phyloP scores from a whole-genome alignment of 2,888 invertebrate genomes.

The Latrodectus elegans region DNA sequence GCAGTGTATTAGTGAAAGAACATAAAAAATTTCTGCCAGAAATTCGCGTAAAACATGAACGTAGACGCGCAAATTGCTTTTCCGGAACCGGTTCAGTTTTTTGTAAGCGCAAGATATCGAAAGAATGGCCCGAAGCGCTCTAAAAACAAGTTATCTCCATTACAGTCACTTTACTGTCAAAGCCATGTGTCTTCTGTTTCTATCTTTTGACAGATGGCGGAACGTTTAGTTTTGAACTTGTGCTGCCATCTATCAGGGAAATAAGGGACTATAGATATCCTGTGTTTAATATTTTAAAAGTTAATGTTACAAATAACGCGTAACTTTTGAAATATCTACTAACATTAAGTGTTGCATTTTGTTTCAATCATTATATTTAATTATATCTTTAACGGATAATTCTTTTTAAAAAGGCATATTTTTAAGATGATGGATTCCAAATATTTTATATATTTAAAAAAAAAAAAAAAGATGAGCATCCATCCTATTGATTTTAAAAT shows the following conservation, averaged over 20 bases:
- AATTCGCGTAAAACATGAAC: constrained; percentile 28
- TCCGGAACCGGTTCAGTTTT: constrained; percentile 62
- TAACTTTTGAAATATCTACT: no score
- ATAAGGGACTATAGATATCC: background rate
- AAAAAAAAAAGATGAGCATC: no score
- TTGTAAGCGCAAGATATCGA: constrained; percentile 61
- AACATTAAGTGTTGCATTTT: no score
- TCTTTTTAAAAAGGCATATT: no score
- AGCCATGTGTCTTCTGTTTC: constrained; percentile 67
- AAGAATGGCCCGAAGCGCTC: constrained; percentile 61
- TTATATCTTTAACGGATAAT: no score
- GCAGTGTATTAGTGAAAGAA: background rate
- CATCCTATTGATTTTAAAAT: no score
- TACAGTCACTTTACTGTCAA: constrained; percentile 69
- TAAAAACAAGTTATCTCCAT: constrained; percentile 69
- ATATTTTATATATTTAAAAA: no score
- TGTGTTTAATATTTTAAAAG: no score
- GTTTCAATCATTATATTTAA: no score
- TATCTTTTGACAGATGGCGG: constrained; percentile 56
- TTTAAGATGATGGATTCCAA: no score
- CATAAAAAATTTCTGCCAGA: constrained; percentile 42
- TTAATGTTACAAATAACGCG: no score
- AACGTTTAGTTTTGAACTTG: background rate
- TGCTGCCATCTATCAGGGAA: constrained; percentile 41
- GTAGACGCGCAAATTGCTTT: constrained; percentile 64